A percentile compares a stretch with the other conserved stretches of the same genome.
These are phyloP conservation scores for Ormyrus nitidulus DNA, from an alignment of 2,888 invertebrate genomes.

Conservation along the genomic window DNA sequence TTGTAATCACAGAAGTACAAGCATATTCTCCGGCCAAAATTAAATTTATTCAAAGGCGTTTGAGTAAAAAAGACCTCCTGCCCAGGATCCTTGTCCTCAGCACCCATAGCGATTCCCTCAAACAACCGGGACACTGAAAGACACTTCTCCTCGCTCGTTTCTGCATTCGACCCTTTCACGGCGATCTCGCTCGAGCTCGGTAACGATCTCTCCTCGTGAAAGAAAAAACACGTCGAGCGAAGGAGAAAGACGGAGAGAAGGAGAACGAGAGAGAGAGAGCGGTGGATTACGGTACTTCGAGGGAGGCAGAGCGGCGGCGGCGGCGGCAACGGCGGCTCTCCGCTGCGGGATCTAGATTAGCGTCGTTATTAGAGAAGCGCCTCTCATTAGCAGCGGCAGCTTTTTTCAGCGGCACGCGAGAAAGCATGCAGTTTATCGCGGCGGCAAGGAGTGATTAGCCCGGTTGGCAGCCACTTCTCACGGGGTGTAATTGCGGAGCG, in stretches of 20 bases:
- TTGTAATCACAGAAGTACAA: too few relatives aligned
- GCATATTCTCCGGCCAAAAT: too few relatives aligned
- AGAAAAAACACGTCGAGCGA: background rate
- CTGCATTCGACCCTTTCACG: constrained; percentile 16
- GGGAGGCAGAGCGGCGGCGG: background rate
- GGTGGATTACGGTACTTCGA: constrained; percentile 43
- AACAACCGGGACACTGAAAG: too few relatives aligned
- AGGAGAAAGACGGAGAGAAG: background rate
- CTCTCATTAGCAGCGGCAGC: constrained; percentile 33
- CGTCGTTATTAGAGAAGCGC: constrained; percentile 51
- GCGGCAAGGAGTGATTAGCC: constrained; percentile 9
- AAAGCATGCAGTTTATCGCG: constrained; percentile 28
- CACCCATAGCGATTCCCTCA: too few relatives aligned
- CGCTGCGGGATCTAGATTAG: constrained; percentile 49
- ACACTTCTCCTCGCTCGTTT: background rate
- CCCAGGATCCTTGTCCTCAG: too few relatives aligned
- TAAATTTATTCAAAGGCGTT: too few relatives aligned
- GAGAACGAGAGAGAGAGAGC: background rate
- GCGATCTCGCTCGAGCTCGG: background rate
- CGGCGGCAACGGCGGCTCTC: background rate
- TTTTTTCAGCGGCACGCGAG: background rate
- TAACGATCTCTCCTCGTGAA: constrained; percentile 3
- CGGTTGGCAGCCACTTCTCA: too few relatives aligned
- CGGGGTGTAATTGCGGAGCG: too few relatives aligned
- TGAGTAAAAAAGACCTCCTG: too few relatives aligned